Percentiles rank a stretch among this genome's conserved stretches.
These are phyloP conservation scores for Microtus pennsylvanicus DNA, from an alignment of 2,113 vertebrate genomes.

Conservation along the genomic window DNA sequence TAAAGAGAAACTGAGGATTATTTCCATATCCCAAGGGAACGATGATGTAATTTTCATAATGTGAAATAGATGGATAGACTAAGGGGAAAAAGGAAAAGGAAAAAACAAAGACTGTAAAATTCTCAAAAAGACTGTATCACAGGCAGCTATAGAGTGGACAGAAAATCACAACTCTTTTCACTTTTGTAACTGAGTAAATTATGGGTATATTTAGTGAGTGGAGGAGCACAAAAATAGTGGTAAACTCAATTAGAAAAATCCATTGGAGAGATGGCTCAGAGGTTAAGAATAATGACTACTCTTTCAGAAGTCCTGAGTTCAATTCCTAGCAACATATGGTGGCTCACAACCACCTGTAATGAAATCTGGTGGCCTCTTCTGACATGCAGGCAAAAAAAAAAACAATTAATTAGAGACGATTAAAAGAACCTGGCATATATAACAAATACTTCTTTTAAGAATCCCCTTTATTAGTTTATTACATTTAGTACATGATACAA, in stretches of 20 bases:
- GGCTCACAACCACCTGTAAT: too few species aligned
- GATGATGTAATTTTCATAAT: too few species aligned
- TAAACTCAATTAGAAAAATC: not conserved
- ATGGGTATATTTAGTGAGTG: not conserved
- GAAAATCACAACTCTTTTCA: not conserved
- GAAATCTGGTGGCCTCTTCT: too few species aligned
- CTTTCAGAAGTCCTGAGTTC: too few species aligned
- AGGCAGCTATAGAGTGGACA: not conserved
- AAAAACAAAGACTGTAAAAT: not conserved
- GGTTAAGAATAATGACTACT: too few species aligned
- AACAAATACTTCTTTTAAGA: not conserved
- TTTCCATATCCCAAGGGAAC: not conserved
- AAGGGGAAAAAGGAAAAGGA: not conserved
- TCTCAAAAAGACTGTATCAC: not conserved
- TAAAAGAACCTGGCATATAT: not conserved
- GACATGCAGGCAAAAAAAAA: too few species aligned
- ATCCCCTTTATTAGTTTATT: not conserved
- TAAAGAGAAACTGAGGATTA: not conserved
- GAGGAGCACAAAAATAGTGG: not conserved
- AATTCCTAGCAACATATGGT: too few species aligned
- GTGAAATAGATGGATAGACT: not conserved
- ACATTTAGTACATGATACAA: not conserved
- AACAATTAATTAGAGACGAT: not conserved
- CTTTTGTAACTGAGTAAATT: not conserved
- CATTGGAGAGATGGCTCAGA: not conserved